phyloP scores from a whole-genome alignment of 2,888 invertebrate species.

The Lasioglossum zephyrum region DNA sequence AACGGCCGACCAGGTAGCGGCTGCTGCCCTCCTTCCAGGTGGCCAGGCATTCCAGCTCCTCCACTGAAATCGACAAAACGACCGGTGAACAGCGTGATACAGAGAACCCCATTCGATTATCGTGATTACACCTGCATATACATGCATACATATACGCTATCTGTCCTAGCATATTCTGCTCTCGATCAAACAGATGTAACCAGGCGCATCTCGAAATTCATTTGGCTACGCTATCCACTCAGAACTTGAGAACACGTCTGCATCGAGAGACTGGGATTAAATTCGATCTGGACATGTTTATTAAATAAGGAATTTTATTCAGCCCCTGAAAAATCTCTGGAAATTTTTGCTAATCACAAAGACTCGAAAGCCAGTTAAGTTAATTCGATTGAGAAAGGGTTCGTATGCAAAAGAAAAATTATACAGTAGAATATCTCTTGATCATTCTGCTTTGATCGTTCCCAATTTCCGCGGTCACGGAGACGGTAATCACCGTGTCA shows the following conservation, averaged over 20 bases:
- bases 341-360: neutral
- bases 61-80: conserved; percentile 87
- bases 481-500: neutral
- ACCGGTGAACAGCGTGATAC: conserved; percentile 3
- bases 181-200: neutral
- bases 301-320: neutral
- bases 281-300: neutral
- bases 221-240: neutral
- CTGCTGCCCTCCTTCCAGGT: conserved; percentile 98
- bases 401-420: neutral
- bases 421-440: neutral
- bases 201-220: neutral
- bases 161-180: neutral
- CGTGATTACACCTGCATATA: neutral
- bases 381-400: neutral
- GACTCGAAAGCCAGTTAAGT: neutral
- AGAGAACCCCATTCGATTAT: neutral
- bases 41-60: conserved; percentile 95
- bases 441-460: neutral
- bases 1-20: conserved; percentile 94
- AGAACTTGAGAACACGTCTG: neutral
- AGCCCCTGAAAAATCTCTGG: neutral
- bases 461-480: neutral
- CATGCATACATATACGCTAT: neutral
- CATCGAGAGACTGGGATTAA: neutral